Conservation (phyloP, 1,140 invertebrate genomes). For the Saccostrea cuccullata region DNA sequence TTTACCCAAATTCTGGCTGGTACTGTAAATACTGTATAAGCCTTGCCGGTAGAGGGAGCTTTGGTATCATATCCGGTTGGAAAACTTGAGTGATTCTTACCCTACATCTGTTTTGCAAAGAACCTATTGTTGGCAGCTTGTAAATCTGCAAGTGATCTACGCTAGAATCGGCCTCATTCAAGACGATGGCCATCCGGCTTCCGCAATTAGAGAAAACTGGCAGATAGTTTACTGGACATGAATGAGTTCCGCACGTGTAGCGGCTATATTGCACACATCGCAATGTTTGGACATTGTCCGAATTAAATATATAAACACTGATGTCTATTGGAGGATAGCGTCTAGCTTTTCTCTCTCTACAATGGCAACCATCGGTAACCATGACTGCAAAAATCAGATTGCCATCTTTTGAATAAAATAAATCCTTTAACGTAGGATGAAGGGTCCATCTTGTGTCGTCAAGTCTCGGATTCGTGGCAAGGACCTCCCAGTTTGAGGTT, state of each 20-base stretch:
- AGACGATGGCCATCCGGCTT: slow-evolving; percentile 76
- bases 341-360: slow-evolving; percentile 73
- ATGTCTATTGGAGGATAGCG: slow-evolving; percentile 72
- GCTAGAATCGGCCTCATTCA: slow-evolving; percentile 73
- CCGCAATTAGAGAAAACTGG: slow-evolving; percentile 77
- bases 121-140: slow-evolving; percentile 73
- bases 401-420: slow-evolving; percentile 75
- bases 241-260: slow-evolving; percentile 75
- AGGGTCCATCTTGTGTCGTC: slow-evolving; percentile 71
- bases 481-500: slow-evolving; percentile 69
- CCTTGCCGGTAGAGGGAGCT: slow-evolving; percentile 72
- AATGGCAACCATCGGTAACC: slow-evolving; percentile 73
- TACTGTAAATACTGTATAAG: slow-evolving; percentile 76
- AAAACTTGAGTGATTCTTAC: slow-evolving; percentile 74
- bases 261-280: slow-evolving; percentile 77
- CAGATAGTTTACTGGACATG: slow-evolving; percentile 76
- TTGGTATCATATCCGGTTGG: slow-evolving; percentile 66
- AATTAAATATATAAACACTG: slow-evolving; percentile 76
- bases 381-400: slow-evolving; percentile 75
- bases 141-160: slow-evolving; percentile 76
- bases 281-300: slow-evolving; percentile 73
- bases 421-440: slow-evolving; percentile 72
- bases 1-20: slow-evolving; percentile 73
- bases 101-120: slow-evolving; percentile 75
- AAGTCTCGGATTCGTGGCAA: slow-evolving; percentile 70